These are phyloP conservation scores for Scaptomyza graminum DNA, from an alignment of 1,140 invertebrate species.

Conservation along the genomic window DNA sequence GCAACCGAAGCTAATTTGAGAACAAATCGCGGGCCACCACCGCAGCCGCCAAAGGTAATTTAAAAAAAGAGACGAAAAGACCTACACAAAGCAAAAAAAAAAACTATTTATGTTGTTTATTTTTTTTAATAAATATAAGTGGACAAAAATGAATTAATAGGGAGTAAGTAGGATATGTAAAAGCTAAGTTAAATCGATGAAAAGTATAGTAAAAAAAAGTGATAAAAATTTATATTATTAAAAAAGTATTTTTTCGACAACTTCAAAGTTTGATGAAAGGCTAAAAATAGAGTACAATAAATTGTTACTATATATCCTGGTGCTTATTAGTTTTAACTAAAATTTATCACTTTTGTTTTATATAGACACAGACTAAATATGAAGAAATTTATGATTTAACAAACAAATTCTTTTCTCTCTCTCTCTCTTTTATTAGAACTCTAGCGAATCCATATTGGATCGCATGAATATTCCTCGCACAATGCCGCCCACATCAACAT, in stretches of 20 bases:
- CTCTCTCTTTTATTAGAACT: conserved; percentile 37
- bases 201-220: too few species aligned
- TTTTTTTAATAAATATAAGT: neutral
- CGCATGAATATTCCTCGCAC: conserved; percentile 72
- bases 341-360: too few species aligned
- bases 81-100: conserved; percentile 41
- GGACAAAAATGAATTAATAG: too few species aligned
- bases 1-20: conserved; percentile 83
- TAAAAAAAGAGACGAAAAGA: conserved; percentile 25
- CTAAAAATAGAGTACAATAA: too few species aligned
- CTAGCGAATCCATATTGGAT: conserved; percentile 73
- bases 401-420: neutral
- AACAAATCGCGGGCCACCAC: conserved; percentile 83
- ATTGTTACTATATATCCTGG: too few species aligned
- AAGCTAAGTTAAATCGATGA: too few species aligned
- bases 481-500: conserved; percentile 26
- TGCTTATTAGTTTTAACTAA: too few species aligned
- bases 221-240: too few species aligned
- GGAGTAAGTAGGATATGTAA: too few species aligned
- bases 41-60: conserved; percentile 80
- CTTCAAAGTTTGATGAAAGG: too few species aligned
- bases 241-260: too few species aligned
- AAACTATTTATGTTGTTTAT: too few species aligned
- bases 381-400: neutral
- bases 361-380: neutral